These are phyloP conservation scores for Empis stercorea DNA, from an alignment of 2,888 invertebrate genomes.

Conservation along the genomic window DNA sequence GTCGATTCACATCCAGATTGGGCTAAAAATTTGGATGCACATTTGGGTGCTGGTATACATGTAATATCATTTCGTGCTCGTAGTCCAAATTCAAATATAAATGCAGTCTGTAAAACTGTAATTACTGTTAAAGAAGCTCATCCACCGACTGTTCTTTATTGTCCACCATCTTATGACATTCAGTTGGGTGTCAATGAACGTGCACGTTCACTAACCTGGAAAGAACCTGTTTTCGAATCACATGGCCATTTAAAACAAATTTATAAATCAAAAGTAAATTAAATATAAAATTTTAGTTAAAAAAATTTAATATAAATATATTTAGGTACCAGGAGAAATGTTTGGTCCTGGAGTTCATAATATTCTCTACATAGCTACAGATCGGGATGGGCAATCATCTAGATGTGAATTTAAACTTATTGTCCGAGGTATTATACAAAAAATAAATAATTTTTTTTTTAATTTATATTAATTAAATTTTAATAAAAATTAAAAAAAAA, in stretches of 20 bases:
- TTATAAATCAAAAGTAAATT: conserved; percentile 45
- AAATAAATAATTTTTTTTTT: too few species aligned
- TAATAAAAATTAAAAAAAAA: background rate
- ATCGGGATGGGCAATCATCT: conserved; percentile 47
- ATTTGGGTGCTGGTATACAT: conserved; percentile 45
- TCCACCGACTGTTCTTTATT: conserved; percentile 42
- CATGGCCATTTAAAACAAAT: conserved; percentile 43
- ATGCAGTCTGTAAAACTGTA: conserved; percentile 44
- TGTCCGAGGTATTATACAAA: conserved; percentile 39
- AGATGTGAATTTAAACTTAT: conserved; percentile 50
- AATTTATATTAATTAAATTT: background rate
- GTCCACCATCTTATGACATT: conserved; percentile 50
- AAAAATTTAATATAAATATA: conserved; percentile 5
- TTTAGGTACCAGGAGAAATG: conserved; percentile 46
- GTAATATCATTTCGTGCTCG: conserved; percentile 46
- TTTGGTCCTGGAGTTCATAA: conserved; percentile 47
- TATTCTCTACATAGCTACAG: conserved; percentile 50
- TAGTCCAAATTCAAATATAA: conserved; percentile 42
- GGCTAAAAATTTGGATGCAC: conserved; percentile 46
- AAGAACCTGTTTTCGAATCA: conserved; percentile 49
- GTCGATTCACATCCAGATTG: conserved; percentile 47
- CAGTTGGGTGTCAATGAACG: conserved; percentile 41
- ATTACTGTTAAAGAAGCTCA: conserved; percentile 47
- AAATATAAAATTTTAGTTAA: background rate
- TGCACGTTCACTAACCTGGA: conserved; percentile 46